A percentile compares a stretch with the other conserved stretches of the same genome.
Evolutionary conservation across 2,113 vertebrate genomes (phyloP).

Genomic region (Microtus ochrogaster): DNA sequence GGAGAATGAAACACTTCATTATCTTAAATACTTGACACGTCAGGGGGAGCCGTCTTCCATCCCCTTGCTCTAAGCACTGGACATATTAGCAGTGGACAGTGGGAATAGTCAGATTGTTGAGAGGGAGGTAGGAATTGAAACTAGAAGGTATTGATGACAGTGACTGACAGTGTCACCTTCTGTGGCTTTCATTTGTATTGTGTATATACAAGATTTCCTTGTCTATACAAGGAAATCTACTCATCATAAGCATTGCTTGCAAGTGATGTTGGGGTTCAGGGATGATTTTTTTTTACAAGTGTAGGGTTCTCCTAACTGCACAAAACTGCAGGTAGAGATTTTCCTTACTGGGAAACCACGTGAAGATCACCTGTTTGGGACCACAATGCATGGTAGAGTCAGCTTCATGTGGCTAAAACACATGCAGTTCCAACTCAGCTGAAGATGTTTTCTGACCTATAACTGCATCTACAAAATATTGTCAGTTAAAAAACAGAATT

Average conservation of each 20-base stretch:
- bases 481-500: not conserved
- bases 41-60: not conserved
- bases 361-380: not conserved
- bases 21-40: not conserved
- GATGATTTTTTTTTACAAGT: no score
- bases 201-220: no score
- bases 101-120: not conserved
- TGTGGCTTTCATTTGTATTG: not conserved
- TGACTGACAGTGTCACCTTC: not conserved
- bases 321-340: not conserved
- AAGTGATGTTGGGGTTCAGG: not conserved
- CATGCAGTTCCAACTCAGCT: not conserved
- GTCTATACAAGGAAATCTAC: not conserved
- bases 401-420: not conserved
- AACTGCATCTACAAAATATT: not conserved
- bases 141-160: not conserved
- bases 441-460: not conserved
- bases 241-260: not conserved
- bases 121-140: not conserved
- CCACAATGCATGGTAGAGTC: no score
- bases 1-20: not conserved
- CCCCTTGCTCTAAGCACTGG: no score
- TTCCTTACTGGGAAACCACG: not conserved
- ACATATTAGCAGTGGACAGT: fast-evolving
- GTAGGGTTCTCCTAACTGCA: not conserved